Percentiles rank a stretch among this genome's conserved stretches.
phyloP scores from a whole-genome alignment of 2,888 invertebrate genomes.

The Drosophila kuntzei region DNA sequence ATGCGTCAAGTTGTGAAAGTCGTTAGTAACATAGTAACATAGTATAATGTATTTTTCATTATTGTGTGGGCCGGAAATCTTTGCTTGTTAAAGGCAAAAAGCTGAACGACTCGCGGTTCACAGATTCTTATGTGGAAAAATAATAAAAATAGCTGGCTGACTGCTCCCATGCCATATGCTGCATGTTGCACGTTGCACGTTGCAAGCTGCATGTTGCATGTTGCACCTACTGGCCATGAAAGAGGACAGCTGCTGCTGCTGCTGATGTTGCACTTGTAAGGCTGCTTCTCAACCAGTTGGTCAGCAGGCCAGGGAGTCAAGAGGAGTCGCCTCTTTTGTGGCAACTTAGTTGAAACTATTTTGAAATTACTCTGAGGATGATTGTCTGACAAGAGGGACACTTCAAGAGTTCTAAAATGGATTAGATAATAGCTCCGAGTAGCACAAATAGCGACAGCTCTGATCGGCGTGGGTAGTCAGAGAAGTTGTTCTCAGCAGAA shows the following conservation, averaged over 20 bases:
- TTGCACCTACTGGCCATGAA: constrained; percentile 46
- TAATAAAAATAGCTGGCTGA: constrained; percentile 63
- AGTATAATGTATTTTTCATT: constrained; percentile 27
- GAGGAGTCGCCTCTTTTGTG: constrained; percentile 2
- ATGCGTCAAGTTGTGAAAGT: constrained; percentile 13
- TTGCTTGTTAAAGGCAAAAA: constrained; percentile 59
- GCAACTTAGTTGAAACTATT: constrained; percentile 45
- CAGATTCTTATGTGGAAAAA: constrained; percentile 60
- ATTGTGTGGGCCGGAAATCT: constrained; percentile 56
- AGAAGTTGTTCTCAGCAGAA: neutral
- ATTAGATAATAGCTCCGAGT: constrained; percentile 9
- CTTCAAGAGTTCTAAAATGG: constrained; percentile 11
- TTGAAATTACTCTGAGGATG: constrained; percentile 42
- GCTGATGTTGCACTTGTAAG: constrained; percentile 75
- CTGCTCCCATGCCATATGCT: constrained; percentile 48
- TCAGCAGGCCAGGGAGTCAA: constrained; percentile 16
- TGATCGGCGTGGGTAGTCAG: constrained; percentile 2
- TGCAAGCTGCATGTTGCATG: constrained; percentile 18
- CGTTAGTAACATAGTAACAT: constrained; percentile 27
- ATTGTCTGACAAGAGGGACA: constrained; percentile 20
- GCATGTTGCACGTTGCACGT: constrained; percentile 31
- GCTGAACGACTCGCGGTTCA: constrained; percentile 41
- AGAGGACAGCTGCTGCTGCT: constrained; percentile 59
- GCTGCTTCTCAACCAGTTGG: constrained; percentile 54
- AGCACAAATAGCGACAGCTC: neutral